Evolutionary conservation across 1,140 invertebrate genomes (phyloP), one percentile per base, ranked within the genome.

Genomic region (Lamellibrachia luymesi): DNA sequence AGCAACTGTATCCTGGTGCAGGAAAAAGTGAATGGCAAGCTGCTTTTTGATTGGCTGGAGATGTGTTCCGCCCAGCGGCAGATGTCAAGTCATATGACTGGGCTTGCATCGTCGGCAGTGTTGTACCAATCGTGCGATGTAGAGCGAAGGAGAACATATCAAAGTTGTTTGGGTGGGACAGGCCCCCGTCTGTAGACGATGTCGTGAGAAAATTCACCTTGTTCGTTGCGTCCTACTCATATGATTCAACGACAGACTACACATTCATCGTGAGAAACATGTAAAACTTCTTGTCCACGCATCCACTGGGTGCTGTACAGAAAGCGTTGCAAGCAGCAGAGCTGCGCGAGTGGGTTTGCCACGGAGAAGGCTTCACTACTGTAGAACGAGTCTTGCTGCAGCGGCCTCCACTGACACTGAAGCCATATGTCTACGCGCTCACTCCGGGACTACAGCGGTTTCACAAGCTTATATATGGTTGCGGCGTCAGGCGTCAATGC

Each of bases 381-480:
- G 50, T 93, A 64, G 49, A 93, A n/a, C 49, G 80, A 51, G 91
- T 94, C 38, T 93, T 91, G 27, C 89, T 50, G 27, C 38, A n/a
- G n/a, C 25, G 6, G 49, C 80, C 38, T 93, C 92, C 90, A 90
- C 93, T 52, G 50, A 93, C 80, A 17, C 52, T 95, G 10, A 50
- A 56, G 22, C 94, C 94, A 7, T 93, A 94, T 90, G 89, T 94
- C 50, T 94, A 93, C 91, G 51, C 51, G 4, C 80, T 95, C 49
- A 94, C 94, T 64, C 27, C 25, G 17, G 89, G 92, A 80, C 50
- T 95, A 90, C 38, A 80, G 17, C 90, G 92, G 49, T 94, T 92
- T 8, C 56, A 94, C 93, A 0, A 95, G 95, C 13, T 95, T 95
- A 22, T 95, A 96, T 92, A 89, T 95, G 17, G 95, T 95, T 51